Evolutionary conservation across 2,797 vertebrate genomes (phyloP).

Genomic region (Odontamblyopus lacepedii): DNA sequence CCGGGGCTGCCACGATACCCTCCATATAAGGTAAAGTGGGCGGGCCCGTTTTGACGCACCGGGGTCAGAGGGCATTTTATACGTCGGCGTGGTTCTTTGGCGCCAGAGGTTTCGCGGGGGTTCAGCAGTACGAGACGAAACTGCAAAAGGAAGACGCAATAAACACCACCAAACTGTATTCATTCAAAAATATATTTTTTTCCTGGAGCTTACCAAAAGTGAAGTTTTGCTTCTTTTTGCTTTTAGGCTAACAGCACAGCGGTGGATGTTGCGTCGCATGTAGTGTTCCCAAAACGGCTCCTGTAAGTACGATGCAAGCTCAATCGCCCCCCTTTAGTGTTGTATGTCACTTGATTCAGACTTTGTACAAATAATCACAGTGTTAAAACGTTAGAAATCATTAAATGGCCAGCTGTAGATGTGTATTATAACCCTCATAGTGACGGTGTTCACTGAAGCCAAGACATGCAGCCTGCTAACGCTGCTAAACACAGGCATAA

Average conservation of each 20-base stretch:
- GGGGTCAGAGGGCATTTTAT: constrained; percentile 76
- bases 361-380: background rate
- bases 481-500: background rate
- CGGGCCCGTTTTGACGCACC: constrained; percentile 36
- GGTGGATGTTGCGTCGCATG: constrained; percentile 8
- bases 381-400: background rate
- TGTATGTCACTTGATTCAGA: background rate
- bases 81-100: constrained; percentile 76
- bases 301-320: background rate
- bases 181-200: background rate
- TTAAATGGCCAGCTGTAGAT: no score
- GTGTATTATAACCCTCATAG: background rate
- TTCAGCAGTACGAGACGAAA: constrained; percentile 9
- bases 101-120: constrained; percentile 82
- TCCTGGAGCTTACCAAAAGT: accelerated
- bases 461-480: constrained; percentile 20
- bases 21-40: constrained; percentile 39
- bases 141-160: background rate
- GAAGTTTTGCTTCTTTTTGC: background rate
- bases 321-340: background rate
- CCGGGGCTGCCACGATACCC: background rate
- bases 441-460: background rate
- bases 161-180: accelerated
- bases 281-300: background rate
- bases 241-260: constrained; percentile 52